Conservation (phyloP, 2,797 vertebrate species). For the Potorous gilbertii region DNA sequence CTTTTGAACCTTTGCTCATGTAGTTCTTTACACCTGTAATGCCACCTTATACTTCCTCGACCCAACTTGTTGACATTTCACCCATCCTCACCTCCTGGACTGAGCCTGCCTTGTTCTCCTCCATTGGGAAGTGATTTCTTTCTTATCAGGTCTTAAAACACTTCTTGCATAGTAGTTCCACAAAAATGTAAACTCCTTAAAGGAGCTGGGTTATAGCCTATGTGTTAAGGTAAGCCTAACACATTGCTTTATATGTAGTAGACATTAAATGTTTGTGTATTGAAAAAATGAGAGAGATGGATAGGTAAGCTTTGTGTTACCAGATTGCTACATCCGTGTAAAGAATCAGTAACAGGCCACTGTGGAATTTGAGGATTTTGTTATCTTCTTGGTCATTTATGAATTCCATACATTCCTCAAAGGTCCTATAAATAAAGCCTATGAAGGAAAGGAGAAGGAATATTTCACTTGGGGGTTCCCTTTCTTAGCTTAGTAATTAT, state of each 20-base stretch:
- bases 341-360: constrained; percentile 73
- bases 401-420: constrained; percentile 75
- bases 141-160: not conserved
- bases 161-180: not conserved
- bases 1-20: not conserved
- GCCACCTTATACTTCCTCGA: not conserved
- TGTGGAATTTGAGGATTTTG: constrained; percentile 74
- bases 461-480: not conserved
- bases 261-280: not conserved
- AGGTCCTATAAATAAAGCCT: constrained; percentile 72
- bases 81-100: not conserved
- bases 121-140: not conserved
- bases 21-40: not conserved
- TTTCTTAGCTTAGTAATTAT: not conserved
- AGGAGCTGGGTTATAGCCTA: not conserved
- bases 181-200: not conserved
- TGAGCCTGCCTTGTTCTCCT: not conserved
- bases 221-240: not conserved
- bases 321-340: constrained; percentile 73
- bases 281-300: not conserved
- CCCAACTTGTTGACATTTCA: not conserved
- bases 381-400: constrained; percentile 59
- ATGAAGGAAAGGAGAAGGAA: not conserved
- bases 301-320: constrained; percentile 56
- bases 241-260: not conserved